These are phyloP conservation scores for Eledone cirrhosa DNA, from an alignment of 2,888 invertebrate species.

Conservation along the genomic window DNA sequence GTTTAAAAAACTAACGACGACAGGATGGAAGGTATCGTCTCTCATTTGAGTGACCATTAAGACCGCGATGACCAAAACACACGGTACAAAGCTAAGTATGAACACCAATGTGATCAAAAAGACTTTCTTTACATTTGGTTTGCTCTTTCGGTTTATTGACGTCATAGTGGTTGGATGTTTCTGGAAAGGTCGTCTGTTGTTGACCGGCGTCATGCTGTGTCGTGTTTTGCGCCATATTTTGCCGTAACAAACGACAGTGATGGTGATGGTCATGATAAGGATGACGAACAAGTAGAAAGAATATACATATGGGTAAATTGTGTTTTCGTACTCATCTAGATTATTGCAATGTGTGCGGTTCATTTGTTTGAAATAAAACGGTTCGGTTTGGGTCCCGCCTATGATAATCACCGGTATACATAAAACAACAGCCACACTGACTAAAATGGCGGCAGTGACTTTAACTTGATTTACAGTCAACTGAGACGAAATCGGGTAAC, in stretches of 20 bases:
- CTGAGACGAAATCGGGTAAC: neutral
- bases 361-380: neutral
- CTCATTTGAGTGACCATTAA: neutral
- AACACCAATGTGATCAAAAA: slow-evolving; percentile 3
- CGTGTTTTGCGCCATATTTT: neutral
- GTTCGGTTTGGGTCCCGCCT: neutral
- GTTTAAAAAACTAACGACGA: slow-evolving; percentile 5
- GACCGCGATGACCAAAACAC: neutral
- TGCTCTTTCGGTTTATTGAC: neutral
- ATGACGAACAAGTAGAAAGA: neutral
- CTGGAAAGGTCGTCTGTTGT: neutral
- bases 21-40: neutral
- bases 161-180: neutral
- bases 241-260: neutral
- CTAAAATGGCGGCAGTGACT: neutral
- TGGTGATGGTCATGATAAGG: neutral
- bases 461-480: neutral
- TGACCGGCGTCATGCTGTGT: neutral
- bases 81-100: slow-evolving; percentile 3
- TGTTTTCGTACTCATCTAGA: neutral
- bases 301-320: neutral
- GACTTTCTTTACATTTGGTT: neutral
- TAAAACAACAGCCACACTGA: neutral
- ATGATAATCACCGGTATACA: neutral
- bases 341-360: neutral